phyloP scores from a whole-genome alignment of 2,113 vertebrate genomes.

The Brevimyrus niger region DNA sequence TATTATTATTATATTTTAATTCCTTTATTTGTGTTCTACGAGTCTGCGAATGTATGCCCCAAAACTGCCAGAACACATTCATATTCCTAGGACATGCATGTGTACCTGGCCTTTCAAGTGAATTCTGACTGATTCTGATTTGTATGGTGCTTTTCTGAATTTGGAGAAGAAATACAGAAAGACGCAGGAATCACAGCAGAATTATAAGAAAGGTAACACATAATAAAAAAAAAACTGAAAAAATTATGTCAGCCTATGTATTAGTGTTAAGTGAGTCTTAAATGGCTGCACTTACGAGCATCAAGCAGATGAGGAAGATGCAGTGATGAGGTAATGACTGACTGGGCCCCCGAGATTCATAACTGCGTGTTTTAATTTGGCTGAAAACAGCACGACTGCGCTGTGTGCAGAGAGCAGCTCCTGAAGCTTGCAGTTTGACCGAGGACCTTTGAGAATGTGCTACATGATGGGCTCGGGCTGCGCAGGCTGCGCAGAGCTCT shows the following conservation, averaged over 20 bases:
- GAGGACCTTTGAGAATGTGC: not conserved
- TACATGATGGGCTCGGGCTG: not conserved
- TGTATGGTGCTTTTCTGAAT: not conserved
- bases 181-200: not conserved
- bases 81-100: not conserved
- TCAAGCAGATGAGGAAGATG: not conserved
- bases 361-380: not conserved
- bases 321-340: not conserved
- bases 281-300: not conserved
- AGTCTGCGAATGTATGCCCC: not conserved
- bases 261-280: not conserved
- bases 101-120: not conserved
- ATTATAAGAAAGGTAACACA: not conserved
- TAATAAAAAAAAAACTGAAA: not conserved
- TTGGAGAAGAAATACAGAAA: not conserved
- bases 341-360: not conserved
- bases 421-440: not conserved
- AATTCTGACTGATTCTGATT: not conserved
- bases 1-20: not conserved
- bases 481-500: not conserved
- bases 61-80: not conserved
- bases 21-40: not conserved
- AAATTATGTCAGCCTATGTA: not conserved
- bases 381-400: not conserved
- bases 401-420: not conserved